These are phyloP conservation scores for Chiridota heheva DNA, from an alignment of 35 echinoderm and acorn worm genomes.

Conservation along the genomic window DNA sequence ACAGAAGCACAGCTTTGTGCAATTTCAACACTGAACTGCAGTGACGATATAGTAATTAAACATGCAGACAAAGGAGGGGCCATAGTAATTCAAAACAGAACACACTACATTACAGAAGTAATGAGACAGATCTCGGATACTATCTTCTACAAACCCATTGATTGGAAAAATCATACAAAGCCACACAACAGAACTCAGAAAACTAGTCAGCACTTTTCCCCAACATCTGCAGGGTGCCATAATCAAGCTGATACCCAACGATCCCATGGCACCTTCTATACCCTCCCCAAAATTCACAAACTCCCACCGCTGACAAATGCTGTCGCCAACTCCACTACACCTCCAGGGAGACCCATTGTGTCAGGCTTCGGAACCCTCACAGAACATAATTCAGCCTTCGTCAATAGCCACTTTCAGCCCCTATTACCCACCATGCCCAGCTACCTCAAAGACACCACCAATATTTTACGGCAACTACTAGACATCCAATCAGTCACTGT, in stretches of 20 bases:
- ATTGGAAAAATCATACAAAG: no score
- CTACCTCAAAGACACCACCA: slow-evolving; percentile 26
- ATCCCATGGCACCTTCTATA: slow-evolving; percentile 3
- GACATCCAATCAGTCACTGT: no score
- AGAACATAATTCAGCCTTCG: background rate
- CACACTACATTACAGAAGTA: background rate
- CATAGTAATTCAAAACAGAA: background rate
- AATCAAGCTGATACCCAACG: background rate
- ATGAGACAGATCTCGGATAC: background rate
- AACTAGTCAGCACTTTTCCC: slow-evolving; percentile 2
- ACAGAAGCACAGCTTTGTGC: no score
- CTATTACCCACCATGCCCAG: background rate
- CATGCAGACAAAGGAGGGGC: background rate
- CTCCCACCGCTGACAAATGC: background rate
- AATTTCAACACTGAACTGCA: no score
- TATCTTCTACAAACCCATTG: background rate
- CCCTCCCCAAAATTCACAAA: slow-evolving; percentile 24
- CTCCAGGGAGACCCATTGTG: background rate
- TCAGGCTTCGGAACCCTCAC: slow-evolving; percentile 8
- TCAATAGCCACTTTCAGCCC: slow-evolving; percentile 9
- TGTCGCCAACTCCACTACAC: background rate
- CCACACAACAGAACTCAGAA: background rate
- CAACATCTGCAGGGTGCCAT: background rate
- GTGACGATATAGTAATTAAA: no score
- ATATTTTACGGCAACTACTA: background rate